phyloP scores from a whole-genome alignment of 2,797 vertebrate genomes.

The Champsocephalus esox region DNA sequence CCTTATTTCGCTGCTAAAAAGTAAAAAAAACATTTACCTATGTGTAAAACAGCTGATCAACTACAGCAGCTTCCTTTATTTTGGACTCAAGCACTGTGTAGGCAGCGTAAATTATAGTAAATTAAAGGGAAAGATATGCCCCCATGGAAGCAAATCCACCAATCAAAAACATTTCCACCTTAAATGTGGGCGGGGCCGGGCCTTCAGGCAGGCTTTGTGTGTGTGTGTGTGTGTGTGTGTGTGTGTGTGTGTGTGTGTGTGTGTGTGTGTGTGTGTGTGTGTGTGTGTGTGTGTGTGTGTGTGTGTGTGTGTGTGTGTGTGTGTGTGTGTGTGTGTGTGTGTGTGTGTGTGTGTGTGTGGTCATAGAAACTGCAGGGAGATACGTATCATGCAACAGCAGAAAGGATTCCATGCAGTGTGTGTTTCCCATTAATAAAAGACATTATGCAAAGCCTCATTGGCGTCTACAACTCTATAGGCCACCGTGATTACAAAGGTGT shows the following conservation, averaged over 20 bases:
- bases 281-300: neutral
- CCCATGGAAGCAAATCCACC: neutral
- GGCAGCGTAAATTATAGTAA: neutral
- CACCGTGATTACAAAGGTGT: constrained; percentile 47
- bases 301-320: constrained; percentile 6
- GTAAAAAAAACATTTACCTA: no score
- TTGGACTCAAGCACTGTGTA: neutral
- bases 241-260: constrained; percentile 31
- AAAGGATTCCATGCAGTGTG: constrained; percentile 38
- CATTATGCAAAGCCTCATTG: constrained; percentile 61
- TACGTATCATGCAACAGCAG: constrained; percentile 8
- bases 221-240: constrained; percentile 9
- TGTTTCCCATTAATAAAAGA: constrained; percentile 47
- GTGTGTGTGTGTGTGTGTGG: constrained; percentile 24
- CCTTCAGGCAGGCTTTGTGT: constrained; percentile 3
- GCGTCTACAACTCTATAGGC: constrained; percentile 53
- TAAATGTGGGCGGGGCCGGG: constrained; percentile 5
- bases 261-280: constrained; percentile 9
- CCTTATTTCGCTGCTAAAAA: no score
- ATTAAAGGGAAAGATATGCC: neutral
- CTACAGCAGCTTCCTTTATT: neutral
- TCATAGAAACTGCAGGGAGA: constrained; percentile 18
- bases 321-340: neutral
- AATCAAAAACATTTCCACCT: neutral
- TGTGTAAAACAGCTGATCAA: neutral